Evolutionary conservation across 2,797 vertebrate species (phyloP).

Genomic region (Gallinago nigripennis): DNA sequence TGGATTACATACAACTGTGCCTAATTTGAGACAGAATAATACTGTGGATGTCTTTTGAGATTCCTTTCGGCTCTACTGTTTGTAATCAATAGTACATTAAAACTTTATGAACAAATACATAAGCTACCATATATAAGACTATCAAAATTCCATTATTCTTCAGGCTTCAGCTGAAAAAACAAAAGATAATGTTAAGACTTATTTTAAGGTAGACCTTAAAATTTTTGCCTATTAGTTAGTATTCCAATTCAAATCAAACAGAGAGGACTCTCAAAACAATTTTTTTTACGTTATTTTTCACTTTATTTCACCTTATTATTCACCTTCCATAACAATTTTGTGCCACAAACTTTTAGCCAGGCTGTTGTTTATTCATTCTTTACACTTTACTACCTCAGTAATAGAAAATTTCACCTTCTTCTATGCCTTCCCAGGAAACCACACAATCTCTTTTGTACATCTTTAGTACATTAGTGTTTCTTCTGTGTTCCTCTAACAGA

Average conservation of each 20-base stretch:
- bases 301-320: not conserved
- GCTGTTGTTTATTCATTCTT: not conserved
- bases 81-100: not conserved
- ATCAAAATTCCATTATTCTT: not conserved
- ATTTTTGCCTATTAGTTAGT: not conserved
- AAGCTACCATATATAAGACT: not conserved
- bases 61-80: not conserved
- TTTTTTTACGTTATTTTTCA: not conserved
- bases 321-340: not conserved
- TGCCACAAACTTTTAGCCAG: not conserved
- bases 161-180: not conserved
- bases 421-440: not conserved
- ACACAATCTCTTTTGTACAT: not conserved
- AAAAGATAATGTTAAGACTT: not conserved
- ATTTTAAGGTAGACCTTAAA: not conserved
- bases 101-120: not conserved
- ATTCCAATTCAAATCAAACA: not conserved
- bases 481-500: not conserved
- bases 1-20: too few species aligned
- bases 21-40: not conserved
- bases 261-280: not conserved
- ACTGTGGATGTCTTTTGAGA: not conserved
- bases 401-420: not conserved
- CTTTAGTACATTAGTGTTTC: not conserved
- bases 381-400: not conserved